A percentile compares a stretch with the other conserved stretches of the same genome.
Evolutionary conservation across 2,797 vertebrate genomes (phyloP).

Genomic region (Sphaeramia orbicularis): DNA sequence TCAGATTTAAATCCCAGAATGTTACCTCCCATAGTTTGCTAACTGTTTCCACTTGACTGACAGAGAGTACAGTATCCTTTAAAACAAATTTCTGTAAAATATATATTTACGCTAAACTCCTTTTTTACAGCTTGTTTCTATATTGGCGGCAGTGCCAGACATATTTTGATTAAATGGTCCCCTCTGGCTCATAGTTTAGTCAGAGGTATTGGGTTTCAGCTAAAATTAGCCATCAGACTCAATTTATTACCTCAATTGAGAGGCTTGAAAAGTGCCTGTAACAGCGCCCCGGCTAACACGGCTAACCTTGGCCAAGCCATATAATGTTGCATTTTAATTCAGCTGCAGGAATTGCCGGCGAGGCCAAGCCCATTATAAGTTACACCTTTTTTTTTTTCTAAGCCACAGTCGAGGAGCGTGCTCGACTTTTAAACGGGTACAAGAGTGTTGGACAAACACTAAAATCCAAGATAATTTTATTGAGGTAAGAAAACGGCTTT

Average conservation of each 20-base stretch:
- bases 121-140: slow-evolving; percentile 76
- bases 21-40: slow-evolving; percentile 62
- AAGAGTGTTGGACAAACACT: slow-evolving; percentile 82
- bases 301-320: slow-evolving; percentile 76
- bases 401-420: slow-evolving; percentile 54
- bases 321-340: slow-evolving; percentile 88
- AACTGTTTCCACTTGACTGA: slow-evolving; percentile 48
- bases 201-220: slow-evolving; percentile 93
- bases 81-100: slow-evolving; percentile 69
- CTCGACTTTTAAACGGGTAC: slow-evolving; percentile 71
- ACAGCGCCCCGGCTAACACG: slow-evolving; percentile 75
- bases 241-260: slow-evolving; percentile 97
- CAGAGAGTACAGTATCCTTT: slow-evolving; percentile 57
- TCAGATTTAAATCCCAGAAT: slow-evolving; percentile 36
- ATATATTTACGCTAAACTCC: slow-evolving; percentile 81
- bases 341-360: slow-evolving; percentile 69
- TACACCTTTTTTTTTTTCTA: slow-evolving; percentile 71
- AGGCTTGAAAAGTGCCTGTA: slow-evolving; percentile 88
- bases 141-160: slow-evolving; percentile 81
- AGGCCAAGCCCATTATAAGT: slow-evolving; percentile 77
- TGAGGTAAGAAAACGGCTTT: slow-evolving; percentile 72
- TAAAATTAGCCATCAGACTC: slow-evolving; percentile 98
- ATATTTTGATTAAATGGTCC: slow-evolving; percentile 89
- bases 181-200: slow-evolving; percentile 93
- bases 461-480: slow-evolving; percentile 84